Base-by-base conservation (phyloP, 2,113 vertebrate species). In the Globicephala melas region DNA sequence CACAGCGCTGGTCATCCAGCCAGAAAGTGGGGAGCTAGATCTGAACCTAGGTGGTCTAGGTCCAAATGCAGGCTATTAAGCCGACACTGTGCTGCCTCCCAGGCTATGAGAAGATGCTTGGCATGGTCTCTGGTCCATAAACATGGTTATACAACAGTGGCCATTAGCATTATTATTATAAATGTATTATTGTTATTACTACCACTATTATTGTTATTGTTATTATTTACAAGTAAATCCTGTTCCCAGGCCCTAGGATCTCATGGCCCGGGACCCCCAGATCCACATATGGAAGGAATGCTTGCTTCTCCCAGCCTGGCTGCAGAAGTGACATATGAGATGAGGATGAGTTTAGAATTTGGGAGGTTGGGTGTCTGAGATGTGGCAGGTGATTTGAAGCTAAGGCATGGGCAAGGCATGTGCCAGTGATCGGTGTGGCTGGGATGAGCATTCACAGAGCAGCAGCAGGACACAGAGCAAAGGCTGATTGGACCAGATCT, bases 401-500 rank as follows among this genome's bases (percentile, higher is more conserved):
- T 3, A 8, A 68, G 58, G n/a, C 33, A 1, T 6, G 31, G 83
- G 1, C 25, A 6, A 15, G 58, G 13, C n/a, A 6, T n/a, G 25
- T 12, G 28, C 38, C 10, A 10, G 41, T 1, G 15, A 3, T 41
- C 11, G 1, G n/a, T 36, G 90, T 20, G 38, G 14, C 60, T 58
- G 10, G 23, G 38, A 15, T 12, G 6, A 36, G 36, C n/a, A 1
- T 0, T 8, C 53, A 9, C 3, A 0, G 17, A 28, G 7, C 14
- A 21, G 23, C 28, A 8, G 21, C 77, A 74, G 15, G 58, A 53
- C 77, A 15, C n/a, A 15, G 14, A 47, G 36, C 4, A n/a, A 8
- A 41, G 11, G 31, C 20, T 6, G 65, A 1, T 0, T 33, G 63
- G 50, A 2, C 55, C 58, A 21, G 68, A 58, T 4, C 8, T 4